phyloP scores from a whole-genome alignment of 1,140 invertebrate genomes.

The Drosophila carrolli region DNA sequence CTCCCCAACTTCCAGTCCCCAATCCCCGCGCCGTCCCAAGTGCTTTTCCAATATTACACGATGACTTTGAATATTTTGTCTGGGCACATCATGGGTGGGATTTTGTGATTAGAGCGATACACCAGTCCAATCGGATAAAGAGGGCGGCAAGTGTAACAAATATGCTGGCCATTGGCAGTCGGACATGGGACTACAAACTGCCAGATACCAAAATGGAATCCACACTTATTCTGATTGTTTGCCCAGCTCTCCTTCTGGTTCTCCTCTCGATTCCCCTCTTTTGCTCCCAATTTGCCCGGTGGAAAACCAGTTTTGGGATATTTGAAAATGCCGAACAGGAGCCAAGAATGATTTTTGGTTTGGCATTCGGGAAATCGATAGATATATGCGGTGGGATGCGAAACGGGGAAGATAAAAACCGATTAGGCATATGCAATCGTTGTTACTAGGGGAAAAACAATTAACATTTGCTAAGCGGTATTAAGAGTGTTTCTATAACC shows the following conservation, averaged over 20 bases:
- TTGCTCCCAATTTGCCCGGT: not conserved
- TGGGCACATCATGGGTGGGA: constrained; percentile 71
- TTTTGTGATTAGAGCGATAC: constrained; percentile 73
- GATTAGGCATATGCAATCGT: constrained; percentile 22
- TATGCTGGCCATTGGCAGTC: constrained; percentile 54
- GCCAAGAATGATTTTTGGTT: constrained; percentile 44
- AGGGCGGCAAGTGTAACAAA: constrained; percentile 68
- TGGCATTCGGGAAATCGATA: constrained; percentile 34
- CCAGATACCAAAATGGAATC: constrained; percentile 41
- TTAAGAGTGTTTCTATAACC: not conserved
- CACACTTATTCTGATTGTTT: constrained; percentile 77
- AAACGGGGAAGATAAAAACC: not conserved
- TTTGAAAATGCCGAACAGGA: constrained; percentile 27
- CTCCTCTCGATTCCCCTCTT: not conserved
- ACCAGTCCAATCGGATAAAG: constrained; percentile 35
- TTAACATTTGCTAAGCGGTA: constrained; percentile 22
- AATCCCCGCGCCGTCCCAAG: not conserved
- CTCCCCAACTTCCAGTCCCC: not conserved
- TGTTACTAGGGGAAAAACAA: constrained; percentile 17
- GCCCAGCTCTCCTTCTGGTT: constrained; percentile 8
- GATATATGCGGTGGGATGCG: constrained; percentile 2
- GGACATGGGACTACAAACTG: constrained; percentile 45
- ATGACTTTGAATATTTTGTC: constrained; percentile 79
- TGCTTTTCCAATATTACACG: constrained; percentile 78
- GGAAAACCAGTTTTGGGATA: constrained; percentile 43